Evolutionary conservation across 2,113 vertebrate species (phyloP), one percentile per base, ranked within the genome.

Genomic region (Alethe castanea): DNA sequence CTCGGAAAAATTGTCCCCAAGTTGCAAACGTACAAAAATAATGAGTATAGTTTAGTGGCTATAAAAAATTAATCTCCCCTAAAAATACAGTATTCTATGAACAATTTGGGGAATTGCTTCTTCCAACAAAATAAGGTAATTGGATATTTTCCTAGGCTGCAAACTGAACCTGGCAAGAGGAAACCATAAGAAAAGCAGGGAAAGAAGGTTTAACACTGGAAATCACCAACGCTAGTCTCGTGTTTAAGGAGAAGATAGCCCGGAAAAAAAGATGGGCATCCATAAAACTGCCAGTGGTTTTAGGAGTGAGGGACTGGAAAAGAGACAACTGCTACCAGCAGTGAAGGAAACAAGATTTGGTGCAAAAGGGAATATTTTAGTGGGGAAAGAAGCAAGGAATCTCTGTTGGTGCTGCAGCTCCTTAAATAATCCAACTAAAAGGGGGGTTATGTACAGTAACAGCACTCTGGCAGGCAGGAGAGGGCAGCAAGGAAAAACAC

Each of bases 31-130:
- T 98, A 98, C 93, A 98, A 98, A 98, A 98, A 97, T 98, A 98
- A 98, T 74, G 96, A 97, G 96, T 95, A 97, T 92, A 96, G 95
- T 96, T 97, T 96, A 98, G 95, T 97, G 97, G 92, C 77, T 98
- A 86, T 97, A 97, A 98, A 90, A 97, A 98, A 97, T 96, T 82
- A 94, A 95, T 96, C 86, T 97, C 77, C 94, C 94, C 94, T 97
- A 98, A 97, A 97, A 98, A 98, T 97, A 98, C 96, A 97, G 88
- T 97, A 94, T 93, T 97, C 95, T 98, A 94, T 96, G 94, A 77
- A 96, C 81, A 88, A 85, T 94, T 80, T 45, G 72, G 95, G 94
- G 94, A 95, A 66, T 84, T 14, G 94, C 71, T 81, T 96, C 77
- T 91, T 78, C 86, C 83, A 88, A 96, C 62, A 45, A 40, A 92